phyloP scores from a whole-genome alignment of 2,797 vertebrate genomes.

The Notolepis coatsorum region DNA sequence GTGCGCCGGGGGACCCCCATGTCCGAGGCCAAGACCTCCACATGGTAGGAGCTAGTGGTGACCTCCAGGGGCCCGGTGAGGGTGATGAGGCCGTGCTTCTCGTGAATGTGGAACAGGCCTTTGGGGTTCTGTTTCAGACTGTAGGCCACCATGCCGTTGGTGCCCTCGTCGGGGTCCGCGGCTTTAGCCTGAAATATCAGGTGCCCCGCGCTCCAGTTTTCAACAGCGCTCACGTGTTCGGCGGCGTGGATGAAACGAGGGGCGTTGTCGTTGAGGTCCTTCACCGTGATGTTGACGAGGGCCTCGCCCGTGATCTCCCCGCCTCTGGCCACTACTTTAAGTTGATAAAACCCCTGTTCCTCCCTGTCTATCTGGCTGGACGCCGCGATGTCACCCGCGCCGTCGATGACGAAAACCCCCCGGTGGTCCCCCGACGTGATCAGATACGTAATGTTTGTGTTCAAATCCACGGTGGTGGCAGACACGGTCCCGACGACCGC shows the following conservation, averaged over 20 bases:
- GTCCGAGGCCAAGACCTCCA: constrained; percentile 92
- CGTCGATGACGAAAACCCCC: constrained; percentile 88
- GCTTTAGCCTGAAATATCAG: constrained; percentile 94
- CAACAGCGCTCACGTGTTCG: constrained; percentile 94
- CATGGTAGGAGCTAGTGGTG: constrained; percentile 90
- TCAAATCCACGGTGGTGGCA: constrained; percentile 93
- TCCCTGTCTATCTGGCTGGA: constrained; percentile 92
- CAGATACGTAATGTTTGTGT: constrained; percentile 95
- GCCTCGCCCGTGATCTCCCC: constrained; percentile 92
- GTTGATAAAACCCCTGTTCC: constrained; percentile 93
- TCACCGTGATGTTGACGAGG: constrained; percentile 94
- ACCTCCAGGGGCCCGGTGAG: constrained; percentile 89
- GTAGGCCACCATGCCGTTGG: constrained; percentile 91
- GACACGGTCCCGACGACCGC: constrained; percentile 91
- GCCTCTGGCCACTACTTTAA: constrained; percentile 92
- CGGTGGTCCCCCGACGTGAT: constrained; percentile 94
- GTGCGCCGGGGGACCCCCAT: constrained; percentile 90
- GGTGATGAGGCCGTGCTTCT: constrained; percentile 89
- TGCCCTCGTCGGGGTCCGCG: constrained; percentile 92
- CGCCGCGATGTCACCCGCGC: constrained; percentile 87
- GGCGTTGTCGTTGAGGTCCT: constrained; percentile 96
- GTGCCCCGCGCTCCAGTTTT: constrained; percentile 96
- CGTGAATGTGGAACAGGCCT: constrained; percentile 89
- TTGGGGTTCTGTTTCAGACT: constrained; percentile 93
- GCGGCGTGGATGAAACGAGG: constrained; percentile 90